phyloP scores from a whole-genome alignment of 2,888 invertebrate species.

The Odontocolon sp. region DNA sequence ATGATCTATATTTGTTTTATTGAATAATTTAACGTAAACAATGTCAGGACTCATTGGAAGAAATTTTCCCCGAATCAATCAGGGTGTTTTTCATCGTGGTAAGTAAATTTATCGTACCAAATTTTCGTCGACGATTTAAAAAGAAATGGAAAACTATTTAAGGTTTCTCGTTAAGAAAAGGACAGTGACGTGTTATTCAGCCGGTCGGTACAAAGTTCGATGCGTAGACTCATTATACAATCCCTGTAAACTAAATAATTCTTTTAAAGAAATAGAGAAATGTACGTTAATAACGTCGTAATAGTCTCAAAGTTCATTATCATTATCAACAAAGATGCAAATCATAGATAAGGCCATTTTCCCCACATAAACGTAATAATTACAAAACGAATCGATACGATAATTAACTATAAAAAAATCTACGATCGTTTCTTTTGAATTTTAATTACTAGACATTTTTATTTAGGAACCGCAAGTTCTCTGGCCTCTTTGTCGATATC shows the following conservation, averaged over 20 bases:
- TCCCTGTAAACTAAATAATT: background rate
- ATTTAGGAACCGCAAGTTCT: slow-evolving; percentile 60
- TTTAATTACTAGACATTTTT: background rate
- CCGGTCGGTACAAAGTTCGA: slow-evolving; percentile 61
- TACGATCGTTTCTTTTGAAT: no score
- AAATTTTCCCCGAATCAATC: slow-evolving; percentile 67
- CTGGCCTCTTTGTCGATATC: slow-evolving; percentile 31
- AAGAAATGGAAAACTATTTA: slow-evolving; percentile 16
- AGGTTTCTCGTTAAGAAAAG: slow-evolving; percentile 23
- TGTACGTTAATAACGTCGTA: no score
- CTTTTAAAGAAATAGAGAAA: no score
- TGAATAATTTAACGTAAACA: slow-evolving; percentile 40
- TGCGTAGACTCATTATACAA: slow-evolving; percentile 35
- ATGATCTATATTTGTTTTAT: background rate
- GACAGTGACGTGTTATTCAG: slow-evolving; percentile 33
- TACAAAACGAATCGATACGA: background rate
- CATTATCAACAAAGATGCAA: background rate
- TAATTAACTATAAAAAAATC: background rate
- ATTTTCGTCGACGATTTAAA: background rate
- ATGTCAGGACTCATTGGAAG: slow-evolving; percentile 69
- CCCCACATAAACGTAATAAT: slow-evolving; percentile 10
- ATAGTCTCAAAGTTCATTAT: slow-evolving; percentile 8
- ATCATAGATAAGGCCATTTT: background rate
- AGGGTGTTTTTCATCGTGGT: slow-evolving; percentile 66
- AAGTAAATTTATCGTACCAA: slow-evolving; percentile 17